Percentiles rank a stretch among this genome's conserved stretches.
Evolutionary conservation across 2,888 invertebrate species (phyloP).

Genomic region (Brenthis ino): DNA sequence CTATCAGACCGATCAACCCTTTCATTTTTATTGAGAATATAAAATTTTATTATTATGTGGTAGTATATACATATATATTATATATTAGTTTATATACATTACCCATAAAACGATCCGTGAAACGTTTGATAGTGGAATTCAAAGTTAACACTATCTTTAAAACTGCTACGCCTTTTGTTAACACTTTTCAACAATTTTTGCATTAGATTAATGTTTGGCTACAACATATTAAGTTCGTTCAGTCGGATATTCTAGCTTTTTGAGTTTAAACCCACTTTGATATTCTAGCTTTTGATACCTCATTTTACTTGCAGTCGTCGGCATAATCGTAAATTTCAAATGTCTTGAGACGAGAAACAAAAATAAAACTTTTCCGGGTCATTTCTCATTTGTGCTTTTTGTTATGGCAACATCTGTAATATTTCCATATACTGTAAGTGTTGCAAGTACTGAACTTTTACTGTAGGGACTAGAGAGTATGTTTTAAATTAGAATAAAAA

Average conservation of each 20-base stretch:
- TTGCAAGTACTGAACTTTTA: constrained; percentile 11
- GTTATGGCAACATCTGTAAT: constrained; percentile 17
- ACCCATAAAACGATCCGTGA: constrained; percentile 4
- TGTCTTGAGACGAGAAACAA: constrained; percentile 21
- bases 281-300: neutral
- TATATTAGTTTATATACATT: too few relatives aligned
- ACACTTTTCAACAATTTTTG: neutral
- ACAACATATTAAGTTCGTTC: too few relatives aligned
- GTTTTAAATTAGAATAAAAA: neutral
- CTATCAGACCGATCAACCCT: constrained; percentile 1
- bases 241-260: too few relatives aligned
- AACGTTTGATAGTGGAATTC: neutral
- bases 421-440: constrained; percentile 21
- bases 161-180: neutral
- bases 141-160: neutral
- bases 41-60: neutral
- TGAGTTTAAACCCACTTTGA: too few relatives aligned
- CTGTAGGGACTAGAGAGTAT: constrained; percentile 4
- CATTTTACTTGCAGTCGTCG: constrained; percentile 8
- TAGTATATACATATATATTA: too few relatives aligned
- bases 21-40: neutral
- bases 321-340: constrained; percentile 23
- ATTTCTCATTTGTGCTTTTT: constrained; percentile 22
- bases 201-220: neutral
- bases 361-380: constrained; percentile 15